phyloP scores from a whole-genome alignment of 2,888 invertebrate species.

The Exephanes ischioxanthus region DNA sequence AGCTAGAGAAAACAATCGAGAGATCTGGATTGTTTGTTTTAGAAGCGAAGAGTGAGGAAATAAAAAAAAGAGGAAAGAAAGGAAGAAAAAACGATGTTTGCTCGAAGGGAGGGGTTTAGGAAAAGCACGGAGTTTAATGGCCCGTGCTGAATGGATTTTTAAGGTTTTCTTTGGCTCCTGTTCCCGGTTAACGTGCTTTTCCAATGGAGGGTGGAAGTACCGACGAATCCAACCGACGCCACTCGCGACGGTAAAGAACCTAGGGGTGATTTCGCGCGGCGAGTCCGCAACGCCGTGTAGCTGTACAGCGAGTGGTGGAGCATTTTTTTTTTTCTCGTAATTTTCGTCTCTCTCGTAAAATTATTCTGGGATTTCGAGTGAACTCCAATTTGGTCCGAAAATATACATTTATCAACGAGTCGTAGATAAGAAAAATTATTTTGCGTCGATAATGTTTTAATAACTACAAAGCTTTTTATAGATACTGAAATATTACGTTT shows the following conservation, averaged over 20 bases:
- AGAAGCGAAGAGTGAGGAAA: constrained; percentile 54
- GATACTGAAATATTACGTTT: too few relatives aligned
- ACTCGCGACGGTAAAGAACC: constrained; percentile 51
- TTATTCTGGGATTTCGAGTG: too few relatives aligned
- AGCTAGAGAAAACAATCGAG: constrained; percentile 56
- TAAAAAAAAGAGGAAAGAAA: constrained; percentile 20
- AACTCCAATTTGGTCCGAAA: too few relatives aligned
- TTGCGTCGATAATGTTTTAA: too few relatives aligned
- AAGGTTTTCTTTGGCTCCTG: constrained; percentile 74
- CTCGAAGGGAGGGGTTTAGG: constrained; percentile 38
- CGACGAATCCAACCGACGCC: constrained; percentile 39
- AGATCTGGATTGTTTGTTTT: constrained; percentile 61
- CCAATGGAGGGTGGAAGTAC: constrained; percentile 62
- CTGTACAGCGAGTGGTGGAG: not conserved
- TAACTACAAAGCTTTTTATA: too few relatives aligned
- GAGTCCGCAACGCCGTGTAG: not conserved
- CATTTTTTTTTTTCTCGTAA: not conserved
- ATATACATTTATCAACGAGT: too few relatives aligned
- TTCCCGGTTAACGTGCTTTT: constrained; percentile 65
- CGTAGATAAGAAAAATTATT: too few relatives aligned
- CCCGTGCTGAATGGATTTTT: constrained; percentile 81
- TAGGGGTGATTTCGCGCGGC: constrained; percentile 59
- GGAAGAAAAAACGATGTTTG: constrained; percentile 52
- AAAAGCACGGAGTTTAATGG: constrained; percentile 76
- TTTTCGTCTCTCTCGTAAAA: too few relatives aligned